Evolutionary conservation across 2,113 vertebrate species (phyloP).

Genomic region (Psittacula cyanocephala): DNA sequence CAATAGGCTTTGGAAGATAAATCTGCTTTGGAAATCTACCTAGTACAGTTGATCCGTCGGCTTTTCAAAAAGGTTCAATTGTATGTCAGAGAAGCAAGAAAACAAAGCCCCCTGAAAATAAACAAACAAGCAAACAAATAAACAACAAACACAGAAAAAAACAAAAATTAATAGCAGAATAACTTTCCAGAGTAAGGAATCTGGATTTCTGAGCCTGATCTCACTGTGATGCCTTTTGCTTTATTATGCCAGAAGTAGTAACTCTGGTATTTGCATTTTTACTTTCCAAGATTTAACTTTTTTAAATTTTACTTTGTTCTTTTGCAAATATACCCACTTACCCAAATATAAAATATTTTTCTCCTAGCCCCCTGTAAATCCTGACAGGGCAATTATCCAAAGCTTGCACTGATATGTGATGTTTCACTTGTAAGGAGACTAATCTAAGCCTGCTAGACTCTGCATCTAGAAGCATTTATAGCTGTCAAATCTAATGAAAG

Average conservation of each 20-base stretch:
- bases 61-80: background rate
- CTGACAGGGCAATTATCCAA: background rate
- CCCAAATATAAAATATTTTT: background rate
- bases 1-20: background rate
- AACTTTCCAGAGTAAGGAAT: background rate
- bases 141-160: background rate
- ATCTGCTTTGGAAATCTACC: background rate
- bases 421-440: background rate
- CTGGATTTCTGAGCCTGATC: background rate
- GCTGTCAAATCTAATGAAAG: conserved; percentile 22
- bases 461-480: background rate
- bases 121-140: background rate
- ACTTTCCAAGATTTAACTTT: background rate
- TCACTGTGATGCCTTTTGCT: background rate
- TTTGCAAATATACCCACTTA: background rate
- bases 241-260: background rate
- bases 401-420: background rate
- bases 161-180: background rate
- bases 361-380: background rate
- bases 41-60: background rate
- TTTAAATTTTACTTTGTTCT: background rate
- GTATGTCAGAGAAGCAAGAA: background rate
- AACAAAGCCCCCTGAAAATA: background rate
- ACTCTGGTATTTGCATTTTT: background rate
- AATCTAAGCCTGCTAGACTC: background rate